Evolutionary conservation across 1,140 invertebrate species (phyloP).

Genomic region (Wasmannia auropunctata): DNA sequence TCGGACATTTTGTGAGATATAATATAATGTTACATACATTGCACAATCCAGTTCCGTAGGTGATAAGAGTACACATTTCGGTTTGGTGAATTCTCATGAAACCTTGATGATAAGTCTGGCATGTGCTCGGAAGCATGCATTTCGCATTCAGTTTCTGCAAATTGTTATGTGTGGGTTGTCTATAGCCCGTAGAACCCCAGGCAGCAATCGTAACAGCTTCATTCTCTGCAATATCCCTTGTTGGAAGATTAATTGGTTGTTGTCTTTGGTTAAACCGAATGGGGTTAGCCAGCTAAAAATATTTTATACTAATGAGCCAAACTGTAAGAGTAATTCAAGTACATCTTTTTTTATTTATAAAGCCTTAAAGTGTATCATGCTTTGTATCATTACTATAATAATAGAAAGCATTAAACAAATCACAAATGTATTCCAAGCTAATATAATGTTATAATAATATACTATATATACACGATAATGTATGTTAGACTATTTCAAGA

Average conservation of each 20-base stretch:
- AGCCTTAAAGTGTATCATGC: too few relatives aligned
- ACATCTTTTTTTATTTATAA: too few relatives aligned
- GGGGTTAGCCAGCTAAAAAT: neutral
- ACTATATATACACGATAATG: neutral
- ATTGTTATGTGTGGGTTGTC: neutral
- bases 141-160: slow-evolving; percentile 19
- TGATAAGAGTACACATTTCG: slow-evolving; percentile 27
- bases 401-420: neutral
- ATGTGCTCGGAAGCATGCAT: neutral
- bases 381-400: neutral
- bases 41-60: neutral
- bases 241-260: neutral
- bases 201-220: neutral
- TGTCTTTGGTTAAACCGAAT: neutral
- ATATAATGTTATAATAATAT: neutral
- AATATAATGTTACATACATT: slow-evolving; percentile 34
- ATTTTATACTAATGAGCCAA: neutral
- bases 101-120: neutral
- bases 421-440: neutral
- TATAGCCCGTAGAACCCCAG: slow-evolving; percentile 3
- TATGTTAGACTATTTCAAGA: neutral
- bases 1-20: neutral
- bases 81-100: neutral
- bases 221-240: neutral
- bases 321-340: neutral